These are phyloP conservation scores for Dallia pectoralis DNA, from an alignment of 2,797 vertebrate genomes.

Conservation along the genomic window DNA sequence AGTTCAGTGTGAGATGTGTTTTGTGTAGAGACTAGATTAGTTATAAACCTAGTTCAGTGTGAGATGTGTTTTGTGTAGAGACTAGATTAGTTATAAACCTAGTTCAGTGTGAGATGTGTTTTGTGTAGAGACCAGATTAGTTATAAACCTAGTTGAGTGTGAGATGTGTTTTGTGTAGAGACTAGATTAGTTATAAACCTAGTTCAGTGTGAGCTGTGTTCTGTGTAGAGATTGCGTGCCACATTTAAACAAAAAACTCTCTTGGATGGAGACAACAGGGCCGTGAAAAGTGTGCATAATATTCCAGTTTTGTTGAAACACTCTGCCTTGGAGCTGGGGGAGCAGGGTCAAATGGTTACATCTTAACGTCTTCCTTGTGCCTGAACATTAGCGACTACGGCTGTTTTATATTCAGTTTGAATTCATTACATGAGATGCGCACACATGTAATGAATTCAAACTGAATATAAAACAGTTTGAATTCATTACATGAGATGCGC, in stretches of 20 bases:
- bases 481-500: constrained; percentile 36
- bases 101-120: background rate
- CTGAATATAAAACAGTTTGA: too few species aligned
- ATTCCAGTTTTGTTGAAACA: constrained; percentile 21
- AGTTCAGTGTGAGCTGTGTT: background rate
- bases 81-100: background rate
- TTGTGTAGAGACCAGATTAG: too few species aligned
- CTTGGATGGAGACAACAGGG: background rate
- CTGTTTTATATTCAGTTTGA: constrained; percentile 47
- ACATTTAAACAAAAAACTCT: constrained; percentile 1
- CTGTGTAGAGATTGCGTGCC: background rate
- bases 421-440: constrained; percentile 36
- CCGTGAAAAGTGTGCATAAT: background rate
- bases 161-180: too few species aligned
- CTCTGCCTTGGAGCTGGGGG: constrained; percentile 43
- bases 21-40: too few species aligned
- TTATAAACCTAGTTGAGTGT: background rate
- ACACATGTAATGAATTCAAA: too few species aligned
- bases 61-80: too few species aligned
- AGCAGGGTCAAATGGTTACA: background rate
- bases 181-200: background rate
- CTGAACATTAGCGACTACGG: background rate
- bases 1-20: background rate
- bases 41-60: background rate
- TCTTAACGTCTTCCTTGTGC: background rate